Percentiles rank a stretch among this genome's conserved stretches.
These are phyloP conservation scores for Lasioglossum baleicum DNA, from an alignment of 1,140 invertebrate species.

Conservation along the genomic window DNA sequence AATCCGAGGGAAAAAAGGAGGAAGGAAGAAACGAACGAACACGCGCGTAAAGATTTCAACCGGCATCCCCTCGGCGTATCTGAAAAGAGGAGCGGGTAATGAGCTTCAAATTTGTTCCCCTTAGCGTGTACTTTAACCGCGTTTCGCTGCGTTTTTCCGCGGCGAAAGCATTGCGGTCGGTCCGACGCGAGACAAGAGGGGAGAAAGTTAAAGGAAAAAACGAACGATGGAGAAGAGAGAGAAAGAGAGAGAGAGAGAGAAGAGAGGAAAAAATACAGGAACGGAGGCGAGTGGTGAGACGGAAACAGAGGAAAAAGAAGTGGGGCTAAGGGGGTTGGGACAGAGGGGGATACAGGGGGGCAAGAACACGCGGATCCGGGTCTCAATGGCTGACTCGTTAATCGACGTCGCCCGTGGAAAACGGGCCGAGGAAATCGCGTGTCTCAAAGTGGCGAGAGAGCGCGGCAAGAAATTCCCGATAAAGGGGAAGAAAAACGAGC, in stretches of 20 bases:
- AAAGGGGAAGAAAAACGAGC: conserved; percentile 51
- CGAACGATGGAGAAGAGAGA: background rate
- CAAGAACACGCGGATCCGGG: conserved; percentile 3
- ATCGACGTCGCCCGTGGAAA: conserved; percentile 38
- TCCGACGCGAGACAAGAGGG: conserved; percentile 16
- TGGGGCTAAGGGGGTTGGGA: background rate
- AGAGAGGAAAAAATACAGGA: too few species aligned
- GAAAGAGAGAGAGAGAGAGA: background rate
- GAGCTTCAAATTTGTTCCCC: conserved; percentile 57
- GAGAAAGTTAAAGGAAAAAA: conserved; percentile 9
- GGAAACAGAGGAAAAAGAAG: background rate
- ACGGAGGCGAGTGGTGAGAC: background rate
- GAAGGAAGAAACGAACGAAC: conserved; percentile 15
- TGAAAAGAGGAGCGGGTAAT: conserved; percentile 55
- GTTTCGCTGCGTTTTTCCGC: conserved; percentile 36
- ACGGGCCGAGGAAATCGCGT: conserved; percentile 42
- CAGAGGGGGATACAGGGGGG: background rate
- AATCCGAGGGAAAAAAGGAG: background rate
- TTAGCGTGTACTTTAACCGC: conserved; percentile 43
- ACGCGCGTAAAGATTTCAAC: conserved; percentile 47
- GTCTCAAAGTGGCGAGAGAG: conserved; percentile 50
- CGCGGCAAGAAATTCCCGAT: conserved; percentile 42
- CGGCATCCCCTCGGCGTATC: conserved; percentile 47
- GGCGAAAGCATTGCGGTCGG: conserved; percentile 26
- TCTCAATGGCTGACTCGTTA: conserved; percentile 47